Percentiles rank a stretch among this genome's conserved stretches.
These are phyloP conservation scores for Arrhamphus sclerolepis DNA, from an alignment of 2,797 vertebrate species.

Conservation along the genomic window DNA sequence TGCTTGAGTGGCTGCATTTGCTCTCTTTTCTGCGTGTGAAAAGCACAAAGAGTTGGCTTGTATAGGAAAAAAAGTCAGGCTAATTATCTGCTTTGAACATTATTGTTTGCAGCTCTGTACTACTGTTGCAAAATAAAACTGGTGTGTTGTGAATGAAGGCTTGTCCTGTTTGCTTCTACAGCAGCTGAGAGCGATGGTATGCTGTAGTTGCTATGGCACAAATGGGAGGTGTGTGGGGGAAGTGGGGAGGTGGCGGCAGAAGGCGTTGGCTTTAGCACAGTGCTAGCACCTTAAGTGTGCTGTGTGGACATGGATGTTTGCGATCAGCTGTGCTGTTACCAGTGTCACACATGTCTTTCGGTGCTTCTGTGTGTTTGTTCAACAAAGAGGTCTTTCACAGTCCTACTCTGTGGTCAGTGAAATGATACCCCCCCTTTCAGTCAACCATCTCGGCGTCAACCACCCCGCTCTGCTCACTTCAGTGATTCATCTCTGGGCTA, in stretches of 20 bases:
- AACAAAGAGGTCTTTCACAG: constrained; percentile 64
- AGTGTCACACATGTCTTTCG: constrained; percentile 24
- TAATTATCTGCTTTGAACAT: constrained; percentile 16
- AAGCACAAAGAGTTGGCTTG: constrained; percentile 1
- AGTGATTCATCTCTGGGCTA: constrained; percentile 54
- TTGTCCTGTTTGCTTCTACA: constrained; percentile 73
- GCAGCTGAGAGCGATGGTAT: constrained; percentile 71
- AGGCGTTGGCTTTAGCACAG: constrained; percentile 15
- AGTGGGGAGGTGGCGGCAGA: not conserved
- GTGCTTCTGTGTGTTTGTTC: constrained; percentile 20
- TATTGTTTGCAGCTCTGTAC: constrained; percentile 9
- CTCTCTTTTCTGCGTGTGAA: not conserved
- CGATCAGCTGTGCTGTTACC: constrained; percentile 15
- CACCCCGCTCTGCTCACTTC: constrained; percentile 41
- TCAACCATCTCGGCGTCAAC: constrained; percentile 21
- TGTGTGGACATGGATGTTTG: constrained; percentile 25
- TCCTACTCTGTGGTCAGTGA: constrained; percentile 29
- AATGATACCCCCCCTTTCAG: constrained; percentile 27
- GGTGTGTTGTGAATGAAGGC: constrained; percentile 34
- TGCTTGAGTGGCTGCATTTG: not conserved
- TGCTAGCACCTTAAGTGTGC: constrained; percentile 10
- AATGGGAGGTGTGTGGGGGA: constrained; percentile 1
- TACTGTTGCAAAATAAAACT: constrained; percentile 9
- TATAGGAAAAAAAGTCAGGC: constrained; percentile 5
- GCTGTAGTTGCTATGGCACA: constrained; percentile 71